Conservation (phyloP, 2,888 invertebrate species). For the Andrena hattorfiana region DNA sequence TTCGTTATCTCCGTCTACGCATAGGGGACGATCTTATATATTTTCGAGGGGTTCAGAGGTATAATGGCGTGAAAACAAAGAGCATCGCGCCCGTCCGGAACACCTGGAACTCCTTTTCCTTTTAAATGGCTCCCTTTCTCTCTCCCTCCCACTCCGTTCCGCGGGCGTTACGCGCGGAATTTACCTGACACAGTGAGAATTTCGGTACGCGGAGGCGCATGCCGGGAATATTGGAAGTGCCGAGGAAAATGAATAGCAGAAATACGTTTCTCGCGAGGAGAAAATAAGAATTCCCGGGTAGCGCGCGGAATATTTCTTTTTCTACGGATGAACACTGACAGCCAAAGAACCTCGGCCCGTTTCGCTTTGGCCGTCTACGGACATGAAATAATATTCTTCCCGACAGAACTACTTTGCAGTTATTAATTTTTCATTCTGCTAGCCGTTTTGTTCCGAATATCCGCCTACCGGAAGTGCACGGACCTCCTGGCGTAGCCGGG, state of each 20-base stretch:
- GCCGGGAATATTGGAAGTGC: slow-evolving; percentile 38
- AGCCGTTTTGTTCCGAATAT: slow-evolving; percentile 19
- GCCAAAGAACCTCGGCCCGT: slow-evolving; percentile 21
- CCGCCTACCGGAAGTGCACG: slow-evolving; percentile 4
- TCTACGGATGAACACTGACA: slow-evolving; percentile 27
- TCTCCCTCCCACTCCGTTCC: background rate
- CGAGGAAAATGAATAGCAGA: slow-evolving; percentile 41
- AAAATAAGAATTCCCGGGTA: slow-evolving; percentile 56
- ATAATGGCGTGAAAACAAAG: slow-evolving; percentile 59
- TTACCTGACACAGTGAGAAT: slow-evolving; percentile 32
- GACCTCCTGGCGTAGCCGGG: background rate
- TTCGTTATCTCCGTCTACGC: slow-evolving; percentile 57
- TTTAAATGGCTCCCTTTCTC: slow-evolving; percentile 7
- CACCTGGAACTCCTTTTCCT: slow-evolving; percentile 52
- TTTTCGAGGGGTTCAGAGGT: slow-evolving; percentile 50
- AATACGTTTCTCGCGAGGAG: slow-evolving; percentile 25
- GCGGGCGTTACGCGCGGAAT: slow-evolving; percentile 2
- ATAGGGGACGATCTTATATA: slow-evolving; percentile 51
- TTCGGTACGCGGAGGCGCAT: slow-evolving; percentile 14
- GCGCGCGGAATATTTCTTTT: slow-evolving; percentile 39
- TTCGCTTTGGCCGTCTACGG: background rate
- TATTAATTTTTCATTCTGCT: slow-evolving; percentile 57
- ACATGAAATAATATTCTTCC: slow-evolving; percentile 42
- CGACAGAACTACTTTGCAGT: slow-evolving; percentile 30
- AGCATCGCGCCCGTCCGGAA: slow-evolving; percentile 24